Evolutionary conservation across 2,113 vertebrate species (phyloP).

Genomic region (Galbula dea): DNA sequence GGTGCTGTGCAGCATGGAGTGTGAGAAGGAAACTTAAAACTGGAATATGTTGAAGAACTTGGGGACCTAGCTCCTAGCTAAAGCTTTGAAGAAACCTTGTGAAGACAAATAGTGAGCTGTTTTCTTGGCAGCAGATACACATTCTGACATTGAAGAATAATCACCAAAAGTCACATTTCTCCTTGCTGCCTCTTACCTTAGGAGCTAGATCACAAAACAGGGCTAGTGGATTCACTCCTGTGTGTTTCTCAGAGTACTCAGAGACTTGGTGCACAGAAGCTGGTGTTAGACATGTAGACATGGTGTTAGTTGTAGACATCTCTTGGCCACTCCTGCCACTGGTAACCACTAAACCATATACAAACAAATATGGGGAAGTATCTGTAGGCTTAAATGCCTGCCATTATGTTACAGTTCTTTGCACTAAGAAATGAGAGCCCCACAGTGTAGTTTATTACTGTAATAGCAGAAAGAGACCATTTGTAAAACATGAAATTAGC

Average conservation of each 20-base stretch:
- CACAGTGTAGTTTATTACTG: not conserved
- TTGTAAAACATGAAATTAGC: constrained; percentile 10
- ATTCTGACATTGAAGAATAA: not conserved
- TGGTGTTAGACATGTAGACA: not conserved
- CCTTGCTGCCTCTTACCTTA: not conserved
- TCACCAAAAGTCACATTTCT: too few species aligned
- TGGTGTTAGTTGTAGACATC: not conserved
- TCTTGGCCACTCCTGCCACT: not conserved
- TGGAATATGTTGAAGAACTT: not conserved
- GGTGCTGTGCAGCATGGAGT: not conserved
- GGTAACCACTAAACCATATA: not conserved
- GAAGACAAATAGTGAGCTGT: not conserved
- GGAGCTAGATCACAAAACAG: not conserved
- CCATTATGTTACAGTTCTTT: not conserved
- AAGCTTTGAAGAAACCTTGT: not conserved
- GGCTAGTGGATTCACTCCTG: not conserved
- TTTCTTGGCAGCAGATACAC: not conserved
- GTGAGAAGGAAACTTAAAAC: not conserved
- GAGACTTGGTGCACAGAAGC: not conserved
- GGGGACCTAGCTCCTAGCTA: not conserved
- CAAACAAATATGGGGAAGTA: not conserved
- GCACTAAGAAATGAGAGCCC: not conserved
- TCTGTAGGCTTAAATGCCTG: not conserved
- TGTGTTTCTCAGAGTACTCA: not conserved
- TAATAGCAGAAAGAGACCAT: not conserved